A percentile compares a stretch with the other conserved stretches of the same genome.
These are phyloP conservation scores for Galaxias olidus DNA, from an alignment of 2,797 vertebrate species.

Conservation along the genomic window DNA sequence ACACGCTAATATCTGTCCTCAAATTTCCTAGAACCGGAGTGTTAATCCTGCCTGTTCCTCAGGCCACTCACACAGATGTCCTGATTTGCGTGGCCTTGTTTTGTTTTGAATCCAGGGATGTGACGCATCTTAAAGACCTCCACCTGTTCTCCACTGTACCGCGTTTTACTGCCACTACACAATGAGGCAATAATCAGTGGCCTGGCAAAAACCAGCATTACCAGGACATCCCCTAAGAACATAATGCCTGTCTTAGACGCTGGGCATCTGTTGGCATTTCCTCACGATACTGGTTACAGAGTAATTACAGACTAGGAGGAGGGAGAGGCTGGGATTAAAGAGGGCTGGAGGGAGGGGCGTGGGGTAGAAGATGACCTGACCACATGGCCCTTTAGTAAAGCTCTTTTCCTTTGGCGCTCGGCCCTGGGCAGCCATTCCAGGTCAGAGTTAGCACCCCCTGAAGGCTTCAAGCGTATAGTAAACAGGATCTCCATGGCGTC, in stretches of 20 bases:
- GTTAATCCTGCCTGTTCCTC: slow-evolving; percentile 23
- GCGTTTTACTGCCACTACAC: slow-evolving; percentile 34
- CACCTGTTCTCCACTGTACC: slow-evolving; percentile 54
- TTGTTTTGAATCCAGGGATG: slow-evolving; percentile 35
- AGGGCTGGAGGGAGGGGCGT: slow-evolving; percentile 53
- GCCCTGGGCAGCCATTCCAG: slow-evolving; percentile 59
- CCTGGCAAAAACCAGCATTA: slow-evolving; percentile 65
- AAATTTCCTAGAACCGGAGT: slow-evolving; percentile 2
- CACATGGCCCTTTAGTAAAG: slow-evolving; percentile 74
- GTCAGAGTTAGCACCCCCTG: slow-evolving; percentile 29
- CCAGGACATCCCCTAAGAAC: slow-evolving; percentile 77
- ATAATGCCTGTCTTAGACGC: slow-evolving; percentile 82
- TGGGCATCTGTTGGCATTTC: slow-evolving; percentile 83
- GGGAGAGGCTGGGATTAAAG: slow-evolving; percentile 66
- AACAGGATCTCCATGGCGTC: not conserved
- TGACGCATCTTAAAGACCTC: slow-evolving; percentile 24
- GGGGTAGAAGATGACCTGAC: slow-evolving; percentile 71
- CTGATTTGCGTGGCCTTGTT: slow-evolving; percentile 43
- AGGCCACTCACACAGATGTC: slow-evolving; percentile 36
- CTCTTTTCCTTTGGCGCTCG: slow-evolving; percentile 59
- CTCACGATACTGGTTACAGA: slow-evolving; percentile 52
- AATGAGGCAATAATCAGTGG: slow-evolving; percentile 45
- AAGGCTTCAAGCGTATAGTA: not conserved
- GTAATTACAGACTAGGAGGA: slow-evolving; percentile 71
- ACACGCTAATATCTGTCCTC: slow-evolving; percentile 23